Evolutionary conservation across 1,140 invertebrate species (phyloP).

Genomic region (Acromyrmex charruanus): DNA sequence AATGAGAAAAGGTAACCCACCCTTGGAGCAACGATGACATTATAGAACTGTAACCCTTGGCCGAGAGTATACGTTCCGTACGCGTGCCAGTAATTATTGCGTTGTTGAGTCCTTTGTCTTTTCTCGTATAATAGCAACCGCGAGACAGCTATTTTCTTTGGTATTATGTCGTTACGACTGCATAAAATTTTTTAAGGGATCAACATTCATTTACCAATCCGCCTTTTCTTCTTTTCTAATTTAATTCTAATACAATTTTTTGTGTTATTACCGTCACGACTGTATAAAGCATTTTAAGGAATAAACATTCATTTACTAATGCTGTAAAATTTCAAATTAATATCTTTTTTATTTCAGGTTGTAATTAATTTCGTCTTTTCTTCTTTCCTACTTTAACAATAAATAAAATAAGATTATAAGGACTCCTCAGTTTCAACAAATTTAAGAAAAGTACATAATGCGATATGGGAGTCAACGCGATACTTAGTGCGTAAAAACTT

Average conservation of each 20-base stretch:
- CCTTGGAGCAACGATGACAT: conserved; percentile 47
- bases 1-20: conserved; percentile 52
- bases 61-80: conserved; percentile 20
- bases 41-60: conserved; percentile 57
- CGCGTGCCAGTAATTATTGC: conserved; percentile 68
- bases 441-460: too few species aligned
- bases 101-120: conserved; percentile 58
- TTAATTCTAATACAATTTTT: not conserved
- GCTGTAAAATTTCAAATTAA: too few species aligned
- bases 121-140: conserved; percentile 6
- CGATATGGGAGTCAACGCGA: too few species aligned
- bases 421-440: too few species aligned
- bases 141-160: not conserved
- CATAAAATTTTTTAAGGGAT: not conserved
- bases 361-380: too few species aligned
- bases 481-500: too few species aligned
- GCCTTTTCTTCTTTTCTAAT: not conserved
- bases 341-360: too few species aligned
- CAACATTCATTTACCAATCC: not conserved
- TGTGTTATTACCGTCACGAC: too few species aligned
- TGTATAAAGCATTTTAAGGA: too few species aligned
- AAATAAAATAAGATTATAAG: too few species aligned
- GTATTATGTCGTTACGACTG: not conserved
- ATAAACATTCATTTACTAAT: too few species aligned
- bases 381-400: too few species aligned